These are phyloP conservation scores for Tenrec ecaudatus DNA, from an alignment of 2,113 vertebrate species.

Conservation along the genomic window DNA sequence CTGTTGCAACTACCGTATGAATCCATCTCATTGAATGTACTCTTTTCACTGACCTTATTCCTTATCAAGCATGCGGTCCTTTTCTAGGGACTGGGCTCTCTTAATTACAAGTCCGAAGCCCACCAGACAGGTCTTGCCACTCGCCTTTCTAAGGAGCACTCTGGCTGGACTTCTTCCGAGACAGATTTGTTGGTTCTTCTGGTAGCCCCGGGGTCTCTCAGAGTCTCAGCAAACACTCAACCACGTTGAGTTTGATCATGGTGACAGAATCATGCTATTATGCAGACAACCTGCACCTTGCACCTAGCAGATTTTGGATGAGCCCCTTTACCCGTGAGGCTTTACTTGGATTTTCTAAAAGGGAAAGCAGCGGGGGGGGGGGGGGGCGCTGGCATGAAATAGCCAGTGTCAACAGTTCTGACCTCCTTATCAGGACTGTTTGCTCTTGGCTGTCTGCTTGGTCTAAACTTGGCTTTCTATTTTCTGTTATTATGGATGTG, in stretches of 20 bases:
- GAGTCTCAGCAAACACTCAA: background rate
- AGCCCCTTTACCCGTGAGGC: background rate
- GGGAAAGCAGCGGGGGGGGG: too few species aligned
- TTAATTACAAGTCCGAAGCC: too few species aligned
- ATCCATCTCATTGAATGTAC: too few species aligned
- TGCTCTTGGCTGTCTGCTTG: background rate
- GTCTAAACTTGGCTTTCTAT: background rate
- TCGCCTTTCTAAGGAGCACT: too few species aligned
- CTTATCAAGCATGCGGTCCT: too few species aligned
- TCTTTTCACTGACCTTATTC: too few species aligned
- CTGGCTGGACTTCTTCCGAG: too few species aligned
- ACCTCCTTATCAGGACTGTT: slow-evolving; percentile 5
- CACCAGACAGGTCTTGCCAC: too few species aligned
- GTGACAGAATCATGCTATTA: background rate
- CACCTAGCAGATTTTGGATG: background rate
- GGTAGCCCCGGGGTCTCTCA: background rate
- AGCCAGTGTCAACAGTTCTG: background rate
- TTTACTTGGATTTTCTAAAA: background rate
- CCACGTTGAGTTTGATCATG: background rate
- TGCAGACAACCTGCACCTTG: background rate
- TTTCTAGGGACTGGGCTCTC: too few species aligned
- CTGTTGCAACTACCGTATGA: too few species aligned
- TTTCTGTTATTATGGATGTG: slow-evolving; percentile 20
- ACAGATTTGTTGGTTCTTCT: too few species aligned
- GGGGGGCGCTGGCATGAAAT: background rate